Evolutionary conservation across 1,140 invertebrate genomes (phyloP).

Genomic region (Batillaria attramentaria): DNA sequence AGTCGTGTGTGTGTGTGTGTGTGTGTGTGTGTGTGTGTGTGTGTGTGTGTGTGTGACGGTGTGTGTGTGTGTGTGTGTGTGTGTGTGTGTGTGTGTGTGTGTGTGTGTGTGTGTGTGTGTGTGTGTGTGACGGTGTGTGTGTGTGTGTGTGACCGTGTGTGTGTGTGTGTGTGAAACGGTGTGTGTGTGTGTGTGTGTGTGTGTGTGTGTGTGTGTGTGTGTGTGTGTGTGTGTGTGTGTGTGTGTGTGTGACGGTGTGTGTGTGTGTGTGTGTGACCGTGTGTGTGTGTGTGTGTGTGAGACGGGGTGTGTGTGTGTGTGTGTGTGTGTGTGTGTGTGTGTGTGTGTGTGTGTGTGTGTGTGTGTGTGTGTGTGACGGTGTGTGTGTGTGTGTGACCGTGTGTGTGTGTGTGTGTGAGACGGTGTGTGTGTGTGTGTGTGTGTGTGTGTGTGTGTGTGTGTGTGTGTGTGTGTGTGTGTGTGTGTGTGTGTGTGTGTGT

Average conservation of each 20-base stretch:
- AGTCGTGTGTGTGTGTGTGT: not conserved
- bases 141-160: too few relatives aligned
- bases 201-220: conserved; percentile 16
- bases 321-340: conserved; percentile 8
- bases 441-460: conserved; percentile 4
- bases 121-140: too few relatives aligned
- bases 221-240: conserved; percentile 14
- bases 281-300: conserved; percentile 8
- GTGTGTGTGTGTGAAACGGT: not conserved
- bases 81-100: conserved; percentile 5
- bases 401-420: not conserved
- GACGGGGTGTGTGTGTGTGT: not conserved
- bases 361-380: not conserved
- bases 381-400: not conserved
- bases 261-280: conserved; percentile 12
- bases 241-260: not conserved
- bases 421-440: not conserved
- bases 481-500: conserved; percentile 16
- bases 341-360: conserved; percentile 4
- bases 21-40: conserved; percentile 8
- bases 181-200: conserved; percentile 16
- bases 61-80: conserved; percentile 8
- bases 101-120: conserved; percentile 8
- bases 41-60: not conserved
- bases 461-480: conserved; percentile 16